Evolutionary conservation across 1,140 invertebrate genomes (phyloP).

Genomic region (Hormaphis cornu): DNA sequence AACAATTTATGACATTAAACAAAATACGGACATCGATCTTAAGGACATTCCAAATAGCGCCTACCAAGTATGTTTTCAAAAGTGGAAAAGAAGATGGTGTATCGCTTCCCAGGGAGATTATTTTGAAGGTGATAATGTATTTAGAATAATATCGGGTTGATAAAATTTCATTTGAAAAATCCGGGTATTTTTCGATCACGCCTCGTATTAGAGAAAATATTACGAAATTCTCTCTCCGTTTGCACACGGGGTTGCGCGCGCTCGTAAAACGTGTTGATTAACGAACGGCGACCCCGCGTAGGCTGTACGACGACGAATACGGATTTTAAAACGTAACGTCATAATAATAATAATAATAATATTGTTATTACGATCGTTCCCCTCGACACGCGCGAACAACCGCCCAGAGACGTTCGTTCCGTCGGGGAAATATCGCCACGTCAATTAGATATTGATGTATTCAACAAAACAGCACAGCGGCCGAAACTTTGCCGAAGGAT

Average conservation of each 20-base stretch:
- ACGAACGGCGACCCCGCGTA: too few species aligned
- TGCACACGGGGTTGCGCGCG: too few species aligned
- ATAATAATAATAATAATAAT: too few species aligned
- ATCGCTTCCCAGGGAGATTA: background rate
- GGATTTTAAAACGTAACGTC: too few species aligned
- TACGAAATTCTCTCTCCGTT: too few species aligned
- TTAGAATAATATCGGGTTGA: background rate
- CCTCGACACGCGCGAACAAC: too few species aligned
- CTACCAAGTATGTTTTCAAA: constrained; percentile 9
- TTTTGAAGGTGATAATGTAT: background rate
- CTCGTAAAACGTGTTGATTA: too few species aligned
- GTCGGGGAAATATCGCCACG: too few species aligned
- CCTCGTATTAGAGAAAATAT: background rate
- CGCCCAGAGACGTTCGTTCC: too few species aligned
- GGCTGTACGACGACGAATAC: too few species aligned
- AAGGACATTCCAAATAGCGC: background rate
- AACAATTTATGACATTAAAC: constrained; percentile 32
- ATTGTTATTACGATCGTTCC: too few species aligned
- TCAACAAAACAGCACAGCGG: constrained; percentile 4
- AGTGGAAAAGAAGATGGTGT: background rate
- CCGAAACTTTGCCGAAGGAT: constrained; percentile 1
- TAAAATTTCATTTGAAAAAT: background rate
- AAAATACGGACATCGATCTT: constrained; percentile 31
- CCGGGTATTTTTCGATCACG: background rate
- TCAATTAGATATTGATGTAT: constrained; percentile 26